Evolutionary conservation across 2,113 vertebrate genomes (phyloP).

Genomic region (Hepsetus odoe): DNA sequence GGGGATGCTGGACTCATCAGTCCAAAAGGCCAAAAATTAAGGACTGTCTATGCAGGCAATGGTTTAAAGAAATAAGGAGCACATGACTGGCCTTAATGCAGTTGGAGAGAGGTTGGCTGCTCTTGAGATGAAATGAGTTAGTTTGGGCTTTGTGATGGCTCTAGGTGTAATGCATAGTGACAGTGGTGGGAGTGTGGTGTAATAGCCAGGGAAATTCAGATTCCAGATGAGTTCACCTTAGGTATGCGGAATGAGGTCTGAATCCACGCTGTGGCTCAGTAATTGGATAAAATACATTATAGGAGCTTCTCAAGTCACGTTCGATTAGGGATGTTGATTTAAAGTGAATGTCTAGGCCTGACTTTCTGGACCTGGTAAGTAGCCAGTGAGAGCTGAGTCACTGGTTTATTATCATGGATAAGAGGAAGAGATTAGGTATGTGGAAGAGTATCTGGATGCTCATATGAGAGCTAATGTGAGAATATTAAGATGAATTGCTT

Average conservation of each 20-base stretch:
- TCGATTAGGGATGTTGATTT: constrained; percentile 42
- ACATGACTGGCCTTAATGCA: constrained; percentile 32
- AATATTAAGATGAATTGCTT: background rate
- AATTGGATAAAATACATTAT: constrained; percentile 52
- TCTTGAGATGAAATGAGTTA: constrained; percentile 19
- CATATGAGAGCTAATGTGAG: background rate
- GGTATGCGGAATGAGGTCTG: constrained; percentile 35
- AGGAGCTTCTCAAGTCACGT: constrained; percentile 33
- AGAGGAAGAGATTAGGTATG: background rate
- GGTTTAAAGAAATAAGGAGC: constrained; percentile 14
- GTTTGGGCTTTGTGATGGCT: constrained; percentile 30
- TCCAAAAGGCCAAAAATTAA: constrained; percentile 33
- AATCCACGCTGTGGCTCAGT: constrained; percentile 39
- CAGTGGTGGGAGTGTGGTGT: constrained; percentile 27
- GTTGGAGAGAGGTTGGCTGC: background rate
- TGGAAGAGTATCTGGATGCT: background rate
- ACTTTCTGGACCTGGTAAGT: constrained; percentile 34
- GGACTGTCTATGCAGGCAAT: background rate
- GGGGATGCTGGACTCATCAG: constrained; percentile 13
- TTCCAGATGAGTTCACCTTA: constrained; percentile 43
- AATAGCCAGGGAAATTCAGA: constrained; percentile 47
- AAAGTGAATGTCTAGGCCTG: constrained; percentile 42
- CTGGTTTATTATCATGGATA: constrained; percentile 39
- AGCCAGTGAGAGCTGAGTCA: constrained; percentile 26
- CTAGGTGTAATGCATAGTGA: constrained; percentile 29